These are phyloP conservation scores for Mimumesa dahlbomi DNA, from an alignment of 2,888 invertebrate species.

Conservation along the genomic window DNA sequence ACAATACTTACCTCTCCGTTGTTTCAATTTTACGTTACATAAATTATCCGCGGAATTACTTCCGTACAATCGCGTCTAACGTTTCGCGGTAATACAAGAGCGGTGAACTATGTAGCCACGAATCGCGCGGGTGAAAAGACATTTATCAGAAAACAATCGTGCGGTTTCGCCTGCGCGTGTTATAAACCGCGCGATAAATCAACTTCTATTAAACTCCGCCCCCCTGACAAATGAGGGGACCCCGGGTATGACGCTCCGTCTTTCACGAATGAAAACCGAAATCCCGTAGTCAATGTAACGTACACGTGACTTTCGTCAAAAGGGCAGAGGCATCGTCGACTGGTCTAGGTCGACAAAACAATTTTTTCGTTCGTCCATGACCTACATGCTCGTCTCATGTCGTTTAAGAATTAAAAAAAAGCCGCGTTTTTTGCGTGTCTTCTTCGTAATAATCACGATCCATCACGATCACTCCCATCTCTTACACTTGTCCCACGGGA, in stretches of 20 bases:
- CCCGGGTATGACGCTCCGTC: conserved; percentile 17
- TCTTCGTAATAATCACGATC: conserved; percentile 36
- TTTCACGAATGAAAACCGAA: conserved; percentile 15
- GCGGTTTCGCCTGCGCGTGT: neutral
- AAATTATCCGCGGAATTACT: conserved; percentile 11
- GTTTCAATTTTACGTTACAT: conserved; percentile 9
- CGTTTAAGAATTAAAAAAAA: conserved; percentile 18
- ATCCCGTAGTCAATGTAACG: conserved; percentile 4
- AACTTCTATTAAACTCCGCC: conserved; percentile 28
- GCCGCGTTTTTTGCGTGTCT: conserved; percentile 16
- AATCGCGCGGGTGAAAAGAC: conserved; percentile 7
- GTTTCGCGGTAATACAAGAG: neutral
- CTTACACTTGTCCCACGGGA: conserved; percentile 26
- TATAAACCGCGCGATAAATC: conserved; percentile 30
- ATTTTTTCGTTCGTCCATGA: conserved; percentile 47
- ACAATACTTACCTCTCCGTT: neutral
- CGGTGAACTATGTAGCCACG: neutral
- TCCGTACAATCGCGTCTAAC: conserved; percentile 16
- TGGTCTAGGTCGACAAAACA: conserved; percentile 52
- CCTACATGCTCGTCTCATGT: conserved; percentile 43
- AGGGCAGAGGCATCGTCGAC: conserved; percentile 35
- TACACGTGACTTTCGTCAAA: conserved; percentile 22
- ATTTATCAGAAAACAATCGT: conserved; percentile 28
- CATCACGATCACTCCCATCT: conserved; percentile 26
- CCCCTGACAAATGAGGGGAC: conserved; percentile 7